Conservation (phyloP, 2,888 invertebrate genomes). For the Barypeithes pellucidus region DNA sequence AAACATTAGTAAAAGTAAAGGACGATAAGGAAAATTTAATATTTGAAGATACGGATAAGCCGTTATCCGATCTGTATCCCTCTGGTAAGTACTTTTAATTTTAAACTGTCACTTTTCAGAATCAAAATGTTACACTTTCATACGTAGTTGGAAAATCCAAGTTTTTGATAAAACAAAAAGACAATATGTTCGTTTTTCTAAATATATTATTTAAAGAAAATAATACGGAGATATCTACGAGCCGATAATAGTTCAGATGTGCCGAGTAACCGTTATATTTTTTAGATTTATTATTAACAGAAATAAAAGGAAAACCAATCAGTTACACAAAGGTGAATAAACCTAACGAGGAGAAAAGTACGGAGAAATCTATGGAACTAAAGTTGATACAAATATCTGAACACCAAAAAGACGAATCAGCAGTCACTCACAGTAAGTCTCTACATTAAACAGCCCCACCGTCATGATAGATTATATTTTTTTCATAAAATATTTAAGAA, state of each 20-base stretch:
- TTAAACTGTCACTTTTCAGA: background rate
- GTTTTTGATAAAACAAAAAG: too few species aligned
- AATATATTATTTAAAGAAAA: too few species aligned
- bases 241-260: too few species aligned
- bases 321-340: background rate
- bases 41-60: background rate
- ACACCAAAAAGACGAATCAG: background rate
- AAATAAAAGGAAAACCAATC: background rate
- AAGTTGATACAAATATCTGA: constrained; percentile 12
- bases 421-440: background rate
- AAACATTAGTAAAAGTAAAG: constrained; percentile 25
- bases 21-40: constrained; percentile 37
- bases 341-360: background rate
- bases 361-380: constrained; percentile 1
- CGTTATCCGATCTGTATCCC: background rate
- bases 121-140: background rate
- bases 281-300: constrained; percentile 19
- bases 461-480: too few species aligned
- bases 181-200: too few species aligned
- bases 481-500: too few species aligned
- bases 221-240: too few species aligned
- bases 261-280: too few species aligned
- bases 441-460: too few species aligned
- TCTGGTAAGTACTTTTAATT: constrained; percentile 22
- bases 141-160: too few species aligned